Evolutionary conservation across 2,888 invertebrate species (phyloP).

Genomic region (Sisyra terminalis): DNA sequence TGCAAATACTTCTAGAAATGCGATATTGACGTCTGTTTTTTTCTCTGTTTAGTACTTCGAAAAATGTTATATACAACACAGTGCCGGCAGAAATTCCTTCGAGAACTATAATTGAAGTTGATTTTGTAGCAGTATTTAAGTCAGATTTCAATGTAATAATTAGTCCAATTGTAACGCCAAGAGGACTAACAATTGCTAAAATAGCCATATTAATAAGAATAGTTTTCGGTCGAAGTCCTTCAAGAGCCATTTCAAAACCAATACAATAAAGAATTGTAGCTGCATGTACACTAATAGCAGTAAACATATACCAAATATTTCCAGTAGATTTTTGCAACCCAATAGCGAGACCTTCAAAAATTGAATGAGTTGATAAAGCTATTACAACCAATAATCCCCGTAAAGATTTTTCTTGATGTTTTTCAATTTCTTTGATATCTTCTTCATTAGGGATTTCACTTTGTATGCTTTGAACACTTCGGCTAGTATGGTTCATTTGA

Average conservation of each 20-base stretch:
- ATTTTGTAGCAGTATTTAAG: slow-evolving; percentile 22
- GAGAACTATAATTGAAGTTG: slow-evolving; percentile 24
- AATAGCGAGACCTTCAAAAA: slow-evolving; percentile 36
- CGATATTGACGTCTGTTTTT: slow-evolving; percentile 23
- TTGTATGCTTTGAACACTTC: background rate
- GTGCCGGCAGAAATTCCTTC: slow-evolving; percentile 33
- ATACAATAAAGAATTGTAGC: slow-evolving; percentile 34
- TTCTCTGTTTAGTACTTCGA: slow-evolving; percentile 31
- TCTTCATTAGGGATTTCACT: slow-evolving; percentile 8
- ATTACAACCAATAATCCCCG: slow-evolving; percentile 27
- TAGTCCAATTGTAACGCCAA: slow-evolving; percentile 30
- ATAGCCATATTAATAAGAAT: slow-evolving; percentile 28
- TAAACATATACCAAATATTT: slow-evolving; percentile 33
- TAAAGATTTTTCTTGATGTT: slow-evolving; percentile 12
- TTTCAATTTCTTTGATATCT: slow-evolving; percentile 12
- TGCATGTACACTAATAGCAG: slow-evolving; percentile 33
- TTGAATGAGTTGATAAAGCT: slow-evolving; percentile 34
- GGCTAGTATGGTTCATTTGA: background rate
- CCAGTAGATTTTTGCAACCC: slow-evolving; percentile 28
- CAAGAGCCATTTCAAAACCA: slow-evolving; percentile 31
- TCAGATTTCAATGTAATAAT: slow-evolving; percentile 25
- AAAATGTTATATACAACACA: slow-evolving; percentile 33
- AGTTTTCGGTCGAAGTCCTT: slow-evolving; percentile 23
- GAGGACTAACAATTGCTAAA: slow-evolving; percentile 30
- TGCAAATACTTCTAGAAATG: slow-evolving; percentile 22